A percentile compares a stretch with the other conserved stretches of the same genome.
Conservation (phyloP, 2,797 vertebrate genomes). For the Phyllotis vaccarum region DNA sequence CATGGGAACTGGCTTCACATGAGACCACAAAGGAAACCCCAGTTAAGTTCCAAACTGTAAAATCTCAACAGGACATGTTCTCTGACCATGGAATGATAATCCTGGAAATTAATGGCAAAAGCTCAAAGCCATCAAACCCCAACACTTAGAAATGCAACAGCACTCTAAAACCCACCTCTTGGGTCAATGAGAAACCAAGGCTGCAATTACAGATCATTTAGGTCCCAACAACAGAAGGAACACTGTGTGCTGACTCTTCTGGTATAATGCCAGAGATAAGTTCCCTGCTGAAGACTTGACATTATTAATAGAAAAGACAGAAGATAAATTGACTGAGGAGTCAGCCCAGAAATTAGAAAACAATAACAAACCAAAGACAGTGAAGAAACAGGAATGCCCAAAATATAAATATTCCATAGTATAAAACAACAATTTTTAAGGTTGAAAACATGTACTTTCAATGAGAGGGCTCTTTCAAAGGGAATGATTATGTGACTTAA, state of each 20-base stretch:
- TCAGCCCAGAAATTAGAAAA: constrained; percentile 56
- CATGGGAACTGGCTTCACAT: constrained; percentile 24
- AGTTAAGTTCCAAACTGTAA: constrained; percentile 31
- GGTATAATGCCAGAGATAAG: neutral
- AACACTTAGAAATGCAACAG: constrained; percentile 57
- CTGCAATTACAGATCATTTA: constrained; percentile 40
- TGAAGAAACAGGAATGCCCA: neutral
- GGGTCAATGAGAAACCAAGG: constrained; percentile 50
- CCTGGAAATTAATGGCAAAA: constrained; percentile 55
- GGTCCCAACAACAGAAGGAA: constrained; percentile 6
- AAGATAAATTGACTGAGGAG: constrained; percentile 35
- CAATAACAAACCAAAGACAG: constrained; percentile 48
- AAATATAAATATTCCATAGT: neutral
- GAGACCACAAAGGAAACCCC: constrained; percentile 54
- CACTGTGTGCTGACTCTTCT: neutral
- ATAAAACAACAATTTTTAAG: constrained; percentile 39
- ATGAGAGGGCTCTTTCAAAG: constrained; percentile 27
- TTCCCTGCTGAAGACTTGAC: constrained; percentile 6
- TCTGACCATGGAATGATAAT: constrained; percentile 16
- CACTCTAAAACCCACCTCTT: neutral
- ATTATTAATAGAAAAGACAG: constrained; percentile 7
- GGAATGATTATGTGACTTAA: neutral
- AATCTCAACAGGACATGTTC: constrained; percentile 37
- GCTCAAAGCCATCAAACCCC: constrained; percentile 59
- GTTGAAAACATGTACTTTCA: neutral